These are phyloP conservation scores for Pocillopora grandis DNA, from an alignment of 92 coral and sea anemone species.

Conservation along the genomic window DNA sequence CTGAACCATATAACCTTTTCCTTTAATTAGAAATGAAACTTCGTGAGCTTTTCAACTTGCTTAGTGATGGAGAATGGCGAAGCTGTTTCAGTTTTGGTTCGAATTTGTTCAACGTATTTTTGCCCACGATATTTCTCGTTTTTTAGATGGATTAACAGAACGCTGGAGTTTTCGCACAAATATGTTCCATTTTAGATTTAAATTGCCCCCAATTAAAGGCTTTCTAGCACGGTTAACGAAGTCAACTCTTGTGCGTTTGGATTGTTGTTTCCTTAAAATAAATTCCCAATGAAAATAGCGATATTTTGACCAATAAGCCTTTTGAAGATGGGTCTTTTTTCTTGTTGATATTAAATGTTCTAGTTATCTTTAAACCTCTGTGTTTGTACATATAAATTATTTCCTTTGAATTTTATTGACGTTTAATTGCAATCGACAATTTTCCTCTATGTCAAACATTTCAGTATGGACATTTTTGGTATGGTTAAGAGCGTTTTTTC, in stretches of 20 bases:
- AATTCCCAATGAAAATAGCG: too few relatives aligned
- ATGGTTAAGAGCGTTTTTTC: neutral
- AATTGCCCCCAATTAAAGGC: conserved; percentile 13
- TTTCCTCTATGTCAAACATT: too few relatives aligned
- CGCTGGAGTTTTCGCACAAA: neutral
- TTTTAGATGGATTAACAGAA: neutral
- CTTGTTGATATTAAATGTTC: too few relatives aligned
- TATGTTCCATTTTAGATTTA: neutral
- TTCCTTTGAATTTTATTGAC: too few relatives aligned
- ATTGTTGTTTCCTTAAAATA: neutral
- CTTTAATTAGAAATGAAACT: neutral
- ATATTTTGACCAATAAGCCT: too few relatives aligned
- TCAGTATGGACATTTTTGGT: too few relatives aligned
- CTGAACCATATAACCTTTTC: neutral
- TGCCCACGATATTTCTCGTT: neutral
- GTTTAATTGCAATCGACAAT: too few relatives aligned
- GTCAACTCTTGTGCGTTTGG: neutral
- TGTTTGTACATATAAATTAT: too few relatives aligned
- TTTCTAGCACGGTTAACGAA: neutral
- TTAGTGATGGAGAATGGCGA: neutral
- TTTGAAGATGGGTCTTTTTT: too few relatives aligned
- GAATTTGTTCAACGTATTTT: too few relatives aligned
- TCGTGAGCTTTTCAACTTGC: too few relatives aligned
- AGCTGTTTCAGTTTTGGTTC: neutral
- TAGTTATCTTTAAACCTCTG: too few relatives aligned